Percentiles rank a stretch among this genome's conserved stretches.
Evolutionary conservation across 2,113 vertebrate species (phyloP).

Genomic region (Globicephala melas): DNA sequence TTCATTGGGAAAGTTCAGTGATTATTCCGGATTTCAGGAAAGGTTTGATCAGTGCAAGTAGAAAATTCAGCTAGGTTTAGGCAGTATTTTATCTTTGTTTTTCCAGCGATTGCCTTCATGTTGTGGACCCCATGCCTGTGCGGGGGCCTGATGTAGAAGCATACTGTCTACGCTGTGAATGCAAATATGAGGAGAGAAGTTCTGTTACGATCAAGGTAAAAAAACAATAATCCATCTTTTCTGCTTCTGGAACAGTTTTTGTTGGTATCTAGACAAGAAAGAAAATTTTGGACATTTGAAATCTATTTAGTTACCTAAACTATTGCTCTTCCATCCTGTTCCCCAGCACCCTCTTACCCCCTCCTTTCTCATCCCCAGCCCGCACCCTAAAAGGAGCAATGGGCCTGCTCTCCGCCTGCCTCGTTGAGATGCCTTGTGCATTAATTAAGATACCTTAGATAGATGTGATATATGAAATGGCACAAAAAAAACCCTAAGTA

Average conservation of each 20-base stretch:
- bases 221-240: background rate
- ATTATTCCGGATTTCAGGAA: slow-evolving; percentile 31
- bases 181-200: slow-evolving; percentile 99
- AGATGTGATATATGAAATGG: background rate
- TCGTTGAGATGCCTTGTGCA: background rate
- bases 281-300: background rate
- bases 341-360: background rate
- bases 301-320: background rate
- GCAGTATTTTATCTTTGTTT: slow-evolving; percentile 1
- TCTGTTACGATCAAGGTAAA: slow-evolving; percentile 96
- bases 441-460: slow-evolving; percentile 6
- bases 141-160: slow-evolving; percentile 96
- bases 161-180: slow-evolving; percentile 97
- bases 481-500: background rate
- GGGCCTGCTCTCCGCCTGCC: background rate
- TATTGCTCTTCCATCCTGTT: background rate
- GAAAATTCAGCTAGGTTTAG: slow-evolving; percentile 1
- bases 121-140: slow-evolving; percentile 97
- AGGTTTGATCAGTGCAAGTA: background rate
- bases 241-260: background rate
- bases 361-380: background rate
- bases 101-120: slow-evolving; percentile 93
- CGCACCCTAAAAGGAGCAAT: background rate
- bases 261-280: background rate
- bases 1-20: background rate